phyloP scores from a whole-genome alignment of 37 sponge, comb jelly and placozoan genomes.

The Amphimedon queenslandica region DNA sequence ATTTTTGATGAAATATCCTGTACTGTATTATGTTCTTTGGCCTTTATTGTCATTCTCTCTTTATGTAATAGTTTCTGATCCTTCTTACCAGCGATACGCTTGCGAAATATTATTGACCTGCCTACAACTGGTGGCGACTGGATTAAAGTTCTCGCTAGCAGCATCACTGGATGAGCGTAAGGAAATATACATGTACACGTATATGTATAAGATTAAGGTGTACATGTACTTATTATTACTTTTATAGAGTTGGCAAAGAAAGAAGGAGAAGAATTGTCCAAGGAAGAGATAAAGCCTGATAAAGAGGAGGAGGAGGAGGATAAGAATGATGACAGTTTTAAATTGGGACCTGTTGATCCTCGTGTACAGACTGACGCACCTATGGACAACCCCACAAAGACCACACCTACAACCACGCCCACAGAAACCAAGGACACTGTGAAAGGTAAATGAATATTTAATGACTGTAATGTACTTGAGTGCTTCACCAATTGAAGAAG shows the following conservation, averaged over 20 bases:
- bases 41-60: not conserved
- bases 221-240: not conserved
- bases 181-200: not conserved
- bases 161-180: not conserved
- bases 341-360: too few relatives aligned
- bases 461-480: not conserved
- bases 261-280: not conserved
- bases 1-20: not conserved
- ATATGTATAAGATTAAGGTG: too few relatives aligned
- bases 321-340: not conserved
- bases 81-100: not conserved
- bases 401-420: not conserved
- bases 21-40: not conserved
- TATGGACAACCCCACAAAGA: not conserved
- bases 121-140: conserved; percentile 40
- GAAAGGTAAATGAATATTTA: not conserved
- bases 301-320: conserved; percentile 3
- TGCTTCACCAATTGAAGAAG: not conserved
- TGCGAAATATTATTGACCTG: conserved; percentile 25
- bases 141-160: conserved; percentile 33
- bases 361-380: not conserved
- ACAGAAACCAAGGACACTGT: not conserved
- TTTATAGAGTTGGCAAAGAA: not conserved
- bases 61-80: not conserved
- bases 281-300: conserved; percentile 13